phyloP scores from a whole-genome alignment of 2,113 vertebrate species.

The Pao palembangensis region DNA sequence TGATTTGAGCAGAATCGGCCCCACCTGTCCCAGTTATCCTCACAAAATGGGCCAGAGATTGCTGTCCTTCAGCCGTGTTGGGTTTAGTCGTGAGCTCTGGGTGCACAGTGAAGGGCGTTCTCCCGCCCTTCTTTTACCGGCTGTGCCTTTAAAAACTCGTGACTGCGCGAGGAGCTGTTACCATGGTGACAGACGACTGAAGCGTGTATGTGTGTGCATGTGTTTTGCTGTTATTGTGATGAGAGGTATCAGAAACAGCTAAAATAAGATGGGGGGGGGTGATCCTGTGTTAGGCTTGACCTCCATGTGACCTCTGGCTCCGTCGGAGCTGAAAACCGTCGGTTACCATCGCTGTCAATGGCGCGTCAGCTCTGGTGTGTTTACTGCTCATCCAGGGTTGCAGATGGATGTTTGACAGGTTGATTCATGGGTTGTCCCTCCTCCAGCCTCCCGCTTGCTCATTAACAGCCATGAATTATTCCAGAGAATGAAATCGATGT shows the following conservation, averaged over 20 bases:
- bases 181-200: constrained; percentile 72
- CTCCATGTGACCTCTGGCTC: constrained; percentile 16
- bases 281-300: neutral
- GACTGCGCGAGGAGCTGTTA: constrained; percentile 63
- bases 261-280: constrained; percentile 38
- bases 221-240: constrained; percentile 33
- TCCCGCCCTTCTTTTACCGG: constrained; percentile 8
- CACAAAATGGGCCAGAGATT: no score
- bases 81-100: no score
- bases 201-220: constrained; percentile 11
- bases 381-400: neutral
- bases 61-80: no score
- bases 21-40: no score
- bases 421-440: constrained; percentile 30
- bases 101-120: neutral
- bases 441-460: constrained; percentile 5
- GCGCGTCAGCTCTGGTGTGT: neutral
- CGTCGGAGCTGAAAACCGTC: constrained; percentile 12
- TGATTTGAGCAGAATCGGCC: no score
- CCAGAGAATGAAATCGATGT: constrained; percentile 46
- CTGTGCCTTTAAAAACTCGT: constrained; percentile 57
- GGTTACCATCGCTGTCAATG: neutral
- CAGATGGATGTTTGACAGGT: constrained; percentile 9
- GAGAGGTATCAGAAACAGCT: constrained; percentile 45
- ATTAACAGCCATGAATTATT: constrained; percentile 48